Evolutionary conservation across 2,113 vertebrate genomes (phyloP), one percentile per base, ranked within the genome.

Genomic region (Girardinichthys multiradiatus): DNA sequence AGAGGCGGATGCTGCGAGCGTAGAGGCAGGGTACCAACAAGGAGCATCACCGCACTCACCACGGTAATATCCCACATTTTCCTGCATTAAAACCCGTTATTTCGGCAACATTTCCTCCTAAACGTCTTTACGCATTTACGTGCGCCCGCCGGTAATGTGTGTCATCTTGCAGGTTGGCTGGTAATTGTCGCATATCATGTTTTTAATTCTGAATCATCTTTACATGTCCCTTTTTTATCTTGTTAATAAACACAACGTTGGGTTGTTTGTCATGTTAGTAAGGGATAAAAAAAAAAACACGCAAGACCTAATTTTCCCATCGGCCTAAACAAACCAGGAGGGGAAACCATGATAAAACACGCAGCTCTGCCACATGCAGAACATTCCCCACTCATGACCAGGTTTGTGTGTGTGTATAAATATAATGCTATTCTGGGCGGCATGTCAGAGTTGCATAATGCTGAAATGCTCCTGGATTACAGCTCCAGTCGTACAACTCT

Each of bases 1-100:
- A 89, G 88, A 85, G 87, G 89, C 90, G 90, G 93, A 92, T 94
- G 93, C 91, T 90, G 89, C 85, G 91, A 87, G 83, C 82, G 80
- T 81, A 87, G 81, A 84, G 77, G 70, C 84, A 84, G 92, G 92
- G 89, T 87, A 93, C 87, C 89, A 90, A 89, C 88, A 86, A 80
- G 84, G 89, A 93, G 85, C 90, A 90, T 83, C 88, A 76, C 80
- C 77, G 70, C 83, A 84, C 90, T 90, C 82, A 64, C 75, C 87
- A 93, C 89, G 93, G 93, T 95, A 94, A 91, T 79, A 88, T 84
- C 69, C 64, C 7, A 62, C 17, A 31, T 33, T 33, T 63, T 28
- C n/a, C 76, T 26, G 39, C 57, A 26, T 51, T 64, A 68, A 12
- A 64, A 65, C 64, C 68, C 54, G n/a, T 17, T 58, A 30, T 76